Evolutionary conservation across 2,797 vertebrate genomes (phyloP), one percentile per base, ranked within the genome.

Genomic region (Phyllotis vaccarum): DNA sequence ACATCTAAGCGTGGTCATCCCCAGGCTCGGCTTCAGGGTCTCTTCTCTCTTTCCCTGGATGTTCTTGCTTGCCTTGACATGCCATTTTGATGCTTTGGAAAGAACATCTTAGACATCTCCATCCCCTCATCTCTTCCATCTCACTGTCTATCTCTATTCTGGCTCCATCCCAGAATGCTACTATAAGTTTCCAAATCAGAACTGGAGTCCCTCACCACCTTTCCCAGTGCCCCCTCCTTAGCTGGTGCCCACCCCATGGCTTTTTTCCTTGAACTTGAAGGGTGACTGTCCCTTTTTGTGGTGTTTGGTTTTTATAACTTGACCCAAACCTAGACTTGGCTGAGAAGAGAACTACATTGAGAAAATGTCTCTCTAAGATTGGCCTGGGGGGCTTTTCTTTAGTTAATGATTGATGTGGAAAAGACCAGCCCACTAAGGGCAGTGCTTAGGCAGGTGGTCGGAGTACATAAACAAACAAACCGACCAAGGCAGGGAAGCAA

Each of bases 11-110:
- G 9, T 3, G 37, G 68, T 8, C 2, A 79, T 54, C 66, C 16
- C 3, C 2, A 3, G 10, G 14, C 8, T 16, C 2, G 1, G 34
- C 43, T n/a, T 2, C 22, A 10, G 46, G 46, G 72, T 56, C 43
- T 54, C 19, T 1, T 31, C 49, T 52, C 62, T 85, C 24, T 37
- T 13, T 40, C 64, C 66, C 46, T 8, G 17, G 17, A 37, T n/a
- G 16, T 40, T 46, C 16, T 54, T 3, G 31, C 10, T 29, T 17
- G 8, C 14, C 75, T 76, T 68, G 34, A 24, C 17, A 17, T 52
- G 43, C 49, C 29, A 2, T 49, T 46, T 14, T 46, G 74, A 43
- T 0, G 11, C 19, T n/a, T 19, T 13, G 19, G n/a, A 37, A 70
- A 70, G n/a, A 17, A 70, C n/a, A 22, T 10, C n/a, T 37, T 70